A percentile compares a stretch with the other conserved stretches of the same genome.
Conservation (phyloP, 2,888 invertebrate genomes). For the Epirrhoe alternata region DNA sequence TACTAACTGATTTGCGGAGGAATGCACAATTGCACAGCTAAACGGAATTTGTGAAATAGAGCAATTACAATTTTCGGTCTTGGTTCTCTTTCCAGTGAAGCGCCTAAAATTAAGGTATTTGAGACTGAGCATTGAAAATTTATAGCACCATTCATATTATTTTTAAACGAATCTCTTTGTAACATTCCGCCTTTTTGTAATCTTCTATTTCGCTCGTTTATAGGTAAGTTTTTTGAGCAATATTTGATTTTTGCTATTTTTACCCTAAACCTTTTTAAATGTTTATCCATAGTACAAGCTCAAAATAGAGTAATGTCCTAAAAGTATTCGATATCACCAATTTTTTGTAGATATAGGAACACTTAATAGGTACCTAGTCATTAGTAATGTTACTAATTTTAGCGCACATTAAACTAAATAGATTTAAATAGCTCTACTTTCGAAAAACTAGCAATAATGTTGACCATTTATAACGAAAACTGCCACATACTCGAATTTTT, state of each 20-base stretch:
- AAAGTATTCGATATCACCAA: conserved; percentile 42
- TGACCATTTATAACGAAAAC: conserved; percentile 63
- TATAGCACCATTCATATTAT: conserved; percentile 26
- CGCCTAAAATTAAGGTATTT: conserved; percentile 43
- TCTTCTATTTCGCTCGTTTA: conserved; percentile 25
- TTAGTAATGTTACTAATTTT: conserved; percentile 47
- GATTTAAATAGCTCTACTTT: conserved; percentile 24
- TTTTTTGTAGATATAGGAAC: conserved; percentile 49
- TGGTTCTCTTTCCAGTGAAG: conserved; percentile 23
- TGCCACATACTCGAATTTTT: conserved; percentile 78
- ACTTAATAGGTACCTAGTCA: conserved; percentile 52
- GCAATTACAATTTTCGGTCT: not conserved
- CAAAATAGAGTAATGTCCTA: conserved; percentile 27
- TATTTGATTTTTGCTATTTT: conserved; percentile 37
- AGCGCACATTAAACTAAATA: conserved; percentile 57
- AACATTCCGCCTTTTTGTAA: conserved; percentile 32
- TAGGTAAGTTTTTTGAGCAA: conserved; percentile 35
- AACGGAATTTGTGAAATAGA: not conserved
- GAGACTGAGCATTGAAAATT: conserved; percentile 43
- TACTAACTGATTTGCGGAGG: no score
- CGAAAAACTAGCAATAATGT: conserved; percentile 51
- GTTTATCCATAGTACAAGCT: conserved; percentile 39
- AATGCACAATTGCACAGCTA: no score
- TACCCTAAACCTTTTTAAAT: conserved; percentile 33
- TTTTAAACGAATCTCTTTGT: conserved; percentile 15